Evolutionary conservation across 2,888 invertebrate species (phyloP).

Genomic region (Panzeria rudis): DNA sequence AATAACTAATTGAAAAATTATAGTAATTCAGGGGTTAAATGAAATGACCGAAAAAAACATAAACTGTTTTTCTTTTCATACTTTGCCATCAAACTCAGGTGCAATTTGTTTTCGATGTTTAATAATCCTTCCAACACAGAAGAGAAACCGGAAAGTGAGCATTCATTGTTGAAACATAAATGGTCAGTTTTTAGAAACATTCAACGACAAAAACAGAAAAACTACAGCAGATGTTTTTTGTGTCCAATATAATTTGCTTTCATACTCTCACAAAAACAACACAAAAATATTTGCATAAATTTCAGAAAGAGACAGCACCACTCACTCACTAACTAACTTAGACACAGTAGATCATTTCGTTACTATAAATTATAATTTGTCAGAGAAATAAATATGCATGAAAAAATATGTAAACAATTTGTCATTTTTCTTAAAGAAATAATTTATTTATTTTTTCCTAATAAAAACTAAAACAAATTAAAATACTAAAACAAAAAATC

Average conservation of each 20-base stretch:
- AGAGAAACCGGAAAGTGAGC: slow-evolving; percentile 71
- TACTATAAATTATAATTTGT: slow-evolving; percentile 56
- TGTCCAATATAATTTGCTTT: neutral
- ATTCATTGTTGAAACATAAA: slow-evolving; percentile 69
- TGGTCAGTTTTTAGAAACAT: slow-evolving; percentile 61
- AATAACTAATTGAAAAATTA: slow-evolving; percentile 76
- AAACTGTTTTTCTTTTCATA: neutral
- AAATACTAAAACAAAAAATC: slow-evolving; percentile 46
- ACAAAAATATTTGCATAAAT: slow-evolving; percentile 62
- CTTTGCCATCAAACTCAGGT: slow-evolving; percentile 77
- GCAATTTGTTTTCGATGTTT: slow-evolving; percentile 79
- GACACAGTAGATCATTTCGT: slow-evolving; percentile 17
- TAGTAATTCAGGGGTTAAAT: slow-evolving; percentile 65
- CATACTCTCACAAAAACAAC: neutral
- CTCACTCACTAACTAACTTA: neutral
- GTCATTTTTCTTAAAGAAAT: slow-evolving; percentile 60
- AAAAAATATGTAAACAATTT: slow-evolving; percentile 61
- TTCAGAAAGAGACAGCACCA: slow-evolving; percentile 39
- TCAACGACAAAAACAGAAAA: slow-evolving; percentile 5
- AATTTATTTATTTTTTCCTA: slow-evolving; percentile 23
- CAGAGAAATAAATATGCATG: slow-evolving; percentile 24
- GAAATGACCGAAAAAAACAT: slow-evolving; percentile 35
- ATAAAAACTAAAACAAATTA: slow-evolving; percentile 20
- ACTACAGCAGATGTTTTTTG: slow-evolving; percentile 60
- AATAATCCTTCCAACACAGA: slow-evolving; percentile 60